Base-by-base conservation (phyloP, 2,797 vertebrate species). In the Sibirionetta formosa region DNA sequence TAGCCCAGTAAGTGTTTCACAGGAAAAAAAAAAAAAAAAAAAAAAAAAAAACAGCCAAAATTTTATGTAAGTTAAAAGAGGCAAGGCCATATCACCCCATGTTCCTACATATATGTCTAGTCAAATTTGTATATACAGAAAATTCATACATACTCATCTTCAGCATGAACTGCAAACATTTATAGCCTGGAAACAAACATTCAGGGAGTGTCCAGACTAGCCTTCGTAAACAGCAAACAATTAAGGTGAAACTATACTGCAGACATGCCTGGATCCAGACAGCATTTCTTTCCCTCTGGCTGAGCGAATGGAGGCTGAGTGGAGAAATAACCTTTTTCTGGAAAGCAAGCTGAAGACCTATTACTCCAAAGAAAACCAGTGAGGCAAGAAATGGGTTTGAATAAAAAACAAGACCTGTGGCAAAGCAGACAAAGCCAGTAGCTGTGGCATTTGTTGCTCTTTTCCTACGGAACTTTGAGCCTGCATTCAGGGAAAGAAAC, bases 391-490 rank as follows among this genome's bases (percentile, higher is more conserved):
- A 60, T 7, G 5, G 3, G 11, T 29, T 36, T 70, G 38, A 51
- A 35, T 0, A 78, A 78, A 42, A 33, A 88, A 58, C 38, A 27
- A 40, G 23, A 64, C 22, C 60, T 26, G n/a, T 12, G n/a, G 36
- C 16, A 65, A 75, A 77, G 26, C 46, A 51, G 63, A 53, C 33
- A 35, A 1, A 40, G 14, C 42, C 40, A 65, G 6, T 26, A 88
- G 63, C 38, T 11, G 20, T 11, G 18, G 24, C 27, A 11, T 23
- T 36, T 27, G 29, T 14, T 64, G 17, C 58, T 64, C 22, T 61
- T 36, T 40, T 44, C 46, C 70, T 17, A 0, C 4, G 4, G 4
- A 23, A 14, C 61, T n/a, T 17, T 36, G 33, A 0, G 0, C 22
- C 16, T 71, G 38, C 9, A 24, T 50, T 27, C 48, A 82, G 86